Percentiles rank a stretch among this genome's conserved stretches.
phyloP scores from a whole-genome alignment of 2,797 vertebrate genomes.

The Acrocephalus scirpaceus region DNA sequence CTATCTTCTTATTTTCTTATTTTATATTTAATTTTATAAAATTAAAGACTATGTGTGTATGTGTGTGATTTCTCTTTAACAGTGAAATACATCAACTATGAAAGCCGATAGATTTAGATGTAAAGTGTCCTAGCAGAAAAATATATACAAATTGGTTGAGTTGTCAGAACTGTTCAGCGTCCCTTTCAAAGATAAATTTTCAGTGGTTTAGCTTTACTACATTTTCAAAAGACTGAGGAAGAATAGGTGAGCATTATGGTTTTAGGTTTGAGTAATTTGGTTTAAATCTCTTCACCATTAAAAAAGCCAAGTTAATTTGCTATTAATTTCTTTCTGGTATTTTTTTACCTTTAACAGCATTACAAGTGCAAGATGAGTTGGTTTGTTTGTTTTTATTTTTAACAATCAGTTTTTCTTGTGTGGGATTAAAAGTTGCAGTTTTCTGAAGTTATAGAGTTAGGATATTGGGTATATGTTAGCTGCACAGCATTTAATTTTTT shows the following conservation, averaged over 20 bases:
- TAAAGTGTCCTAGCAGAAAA: conserved; percentile 15
- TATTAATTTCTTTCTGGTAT: neutral
- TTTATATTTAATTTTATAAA: neutral
- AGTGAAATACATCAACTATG: conserved; percentile 4
- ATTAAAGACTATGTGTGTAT: neutral
- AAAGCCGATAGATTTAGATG: conserved; percentile 30
- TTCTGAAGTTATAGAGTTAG: neutral
- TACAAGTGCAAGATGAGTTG: neutral
- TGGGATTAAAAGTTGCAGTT: neutral
- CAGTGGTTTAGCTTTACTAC: neutral
- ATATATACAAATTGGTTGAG: neutral
- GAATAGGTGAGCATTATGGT: neutral
- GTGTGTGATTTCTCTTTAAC: neutral
- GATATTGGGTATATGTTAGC: neutral
- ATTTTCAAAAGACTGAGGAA: neutral
- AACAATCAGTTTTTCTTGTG: neutral
- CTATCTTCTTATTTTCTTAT: neutral
- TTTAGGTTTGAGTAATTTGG: neutral
- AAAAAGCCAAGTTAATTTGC: neutral
- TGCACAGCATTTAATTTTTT: neutral
- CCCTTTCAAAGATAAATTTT: neutral
- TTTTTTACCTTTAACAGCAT: neutral
- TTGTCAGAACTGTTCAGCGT: neutral
- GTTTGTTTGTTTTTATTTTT: neutral
- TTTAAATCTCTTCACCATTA: neutral